These are phyloP conservation scores for Lepus oiostolus DNA, from an alignment of 2,797 vertebrate genomes.

Conservation along the genomic window DNA sequence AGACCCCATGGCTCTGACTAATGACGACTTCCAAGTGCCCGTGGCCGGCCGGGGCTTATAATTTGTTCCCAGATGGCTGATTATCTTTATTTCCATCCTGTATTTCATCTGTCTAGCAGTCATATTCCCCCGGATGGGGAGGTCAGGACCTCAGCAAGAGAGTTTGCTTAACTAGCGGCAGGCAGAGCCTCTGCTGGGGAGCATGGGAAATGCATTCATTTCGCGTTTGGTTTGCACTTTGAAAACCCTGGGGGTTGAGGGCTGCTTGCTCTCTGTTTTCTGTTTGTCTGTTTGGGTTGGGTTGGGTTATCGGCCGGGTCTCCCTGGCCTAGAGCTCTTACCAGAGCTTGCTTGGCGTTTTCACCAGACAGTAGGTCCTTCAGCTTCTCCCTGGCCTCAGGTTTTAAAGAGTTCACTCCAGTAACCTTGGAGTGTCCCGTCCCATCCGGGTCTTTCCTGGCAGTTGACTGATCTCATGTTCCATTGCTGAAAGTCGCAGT, in stretches of 20 bases:
- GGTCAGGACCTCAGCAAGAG: constrained; percentile 8
- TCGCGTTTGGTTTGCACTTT: constrained; percentile 54
- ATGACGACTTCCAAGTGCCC: constrained; percentile 46
- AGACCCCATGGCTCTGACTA: background rate
- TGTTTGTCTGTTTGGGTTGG: background rate
- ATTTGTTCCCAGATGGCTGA: constrained; percentile 58
- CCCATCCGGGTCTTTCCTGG: background rate
- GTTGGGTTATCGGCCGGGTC: background rate
- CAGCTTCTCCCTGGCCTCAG: background rate
- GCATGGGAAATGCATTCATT: constrained; percentile 16
- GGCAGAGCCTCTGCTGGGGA: background rate
- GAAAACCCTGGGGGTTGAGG: background rate
- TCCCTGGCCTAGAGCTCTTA: background rate
- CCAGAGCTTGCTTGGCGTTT: background rate
- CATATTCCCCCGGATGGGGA: constrained; percentile 31
- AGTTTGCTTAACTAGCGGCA: constrained; percentile 23
- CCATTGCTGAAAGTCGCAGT: background rate
- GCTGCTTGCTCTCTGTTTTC: background rate
- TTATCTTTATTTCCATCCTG: constrained; percentile 61
- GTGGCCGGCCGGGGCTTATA: constrained; percentile 18
- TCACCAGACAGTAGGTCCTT: background rate
- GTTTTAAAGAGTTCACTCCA: background rate
- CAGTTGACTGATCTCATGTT: background rate
- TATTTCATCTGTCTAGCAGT: constrained; percentile 58
- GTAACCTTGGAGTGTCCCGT: background rate